A percentile compares a stretch with the other conserved stretches of the same genome.
These are phyloP conservation scores for Mythimna albipuncta DNA, from an alignment of 2,888 invertebrate species.

Conservation along the genomic window DNA sequence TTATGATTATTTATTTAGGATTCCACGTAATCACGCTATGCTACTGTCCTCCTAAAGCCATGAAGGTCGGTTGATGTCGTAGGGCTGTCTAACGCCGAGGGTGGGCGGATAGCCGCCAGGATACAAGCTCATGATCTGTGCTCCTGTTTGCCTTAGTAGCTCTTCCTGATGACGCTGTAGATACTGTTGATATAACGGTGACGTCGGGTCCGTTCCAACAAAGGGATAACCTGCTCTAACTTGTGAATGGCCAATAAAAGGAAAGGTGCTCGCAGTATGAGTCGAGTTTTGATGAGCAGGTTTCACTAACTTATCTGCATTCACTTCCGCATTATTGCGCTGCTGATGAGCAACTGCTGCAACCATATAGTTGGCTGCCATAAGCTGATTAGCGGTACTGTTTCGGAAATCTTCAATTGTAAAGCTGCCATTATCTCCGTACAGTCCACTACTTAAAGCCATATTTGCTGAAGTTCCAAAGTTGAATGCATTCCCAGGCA, in stretches of 20 bases:
- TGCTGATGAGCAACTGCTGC: slow-evolving; percentile 87
- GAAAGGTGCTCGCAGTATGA: slow-evolving; percentile 86
- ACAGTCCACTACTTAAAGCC: slow-evolving; percentile 89
- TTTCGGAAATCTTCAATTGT: slow-evolving; percentile 92
- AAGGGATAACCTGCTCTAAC: slow-evolving; percentile 92
- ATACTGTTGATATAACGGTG: slow-evolving; percentile 94
- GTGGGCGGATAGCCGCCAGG: slow-evolving; percentile 92
- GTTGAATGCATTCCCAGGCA: slow-evolving; percentile 96
- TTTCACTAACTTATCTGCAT: slow-evolving; percentile 84
- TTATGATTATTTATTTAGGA: slow-evolving; percentile 71
- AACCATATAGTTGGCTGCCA: slow-evolving; percentile 88
- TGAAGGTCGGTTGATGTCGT: slow-evolving; percentile 93
- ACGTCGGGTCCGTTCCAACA: slow-evolving; percentile 91
- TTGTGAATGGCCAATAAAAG: slow-evolving; percentile 91
- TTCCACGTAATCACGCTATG: slow-evolving; percentile 52
- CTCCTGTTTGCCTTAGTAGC: slow-evolving; percentile 90
- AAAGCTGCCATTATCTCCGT: slow-evolving; percentile 92
- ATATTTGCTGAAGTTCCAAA: slow-evolving; percentile 93
- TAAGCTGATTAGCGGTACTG: slow-evolving; percentile 92
- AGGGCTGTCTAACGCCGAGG: slow-evolving; percentile 93
- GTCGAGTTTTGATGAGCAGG: slow-evolving; percentile 87
- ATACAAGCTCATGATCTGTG: slow-evolving; percentile 92
- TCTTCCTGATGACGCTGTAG: slow-evolving; percentile 92
- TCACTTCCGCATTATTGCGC: slow-evolving; percentile 78
- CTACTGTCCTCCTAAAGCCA: slow-evolving; percentile 90